These are phyloP conservation scores for Siphamia tubifer DNA, from an alignment of 2,113 vertebrate genomes.

Conservation along the genomic window DNA sequence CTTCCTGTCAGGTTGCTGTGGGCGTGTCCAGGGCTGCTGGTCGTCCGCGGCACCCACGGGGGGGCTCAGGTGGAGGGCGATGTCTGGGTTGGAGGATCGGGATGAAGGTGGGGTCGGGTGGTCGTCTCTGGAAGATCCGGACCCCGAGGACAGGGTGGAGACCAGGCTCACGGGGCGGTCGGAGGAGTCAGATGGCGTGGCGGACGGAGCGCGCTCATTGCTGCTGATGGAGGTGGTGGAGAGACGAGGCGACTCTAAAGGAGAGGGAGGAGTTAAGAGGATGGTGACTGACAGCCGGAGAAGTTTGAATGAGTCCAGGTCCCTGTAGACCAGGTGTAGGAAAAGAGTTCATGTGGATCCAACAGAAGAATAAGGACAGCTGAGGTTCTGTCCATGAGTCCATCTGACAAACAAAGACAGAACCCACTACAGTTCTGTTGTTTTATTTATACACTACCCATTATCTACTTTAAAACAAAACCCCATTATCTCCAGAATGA, in stretches of 20 bases:
- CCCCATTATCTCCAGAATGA: too few species aligned
- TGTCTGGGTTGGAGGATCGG: too few species aligned
- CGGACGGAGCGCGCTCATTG: constrained; percentile 79
- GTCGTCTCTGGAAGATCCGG: constrained; percentile 71
- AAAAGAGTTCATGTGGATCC: too few species aligned
- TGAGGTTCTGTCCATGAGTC: too few species aligned
- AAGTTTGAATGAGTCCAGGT: too few species aligned
- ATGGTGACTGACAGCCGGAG: background rate
- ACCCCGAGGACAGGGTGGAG: constrained; percentile 72
- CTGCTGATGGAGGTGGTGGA: constrained; percentile 70
- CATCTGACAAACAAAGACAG: too few species aligned
- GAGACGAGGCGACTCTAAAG: constrained; percentile 74
- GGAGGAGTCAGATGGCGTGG: constrained; percentile 62
- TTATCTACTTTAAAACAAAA: too few species aligned
- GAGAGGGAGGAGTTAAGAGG: background rate
- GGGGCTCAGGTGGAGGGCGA: constrained; percentile 18
- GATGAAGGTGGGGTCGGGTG: constrained; percentile 32
- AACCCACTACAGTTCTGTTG: too few species aligned
- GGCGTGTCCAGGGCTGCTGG: background rate
- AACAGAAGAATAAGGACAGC: too few species aligned
- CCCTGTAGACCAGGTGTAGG: too few species aligned
- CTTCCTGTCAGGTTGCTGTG: background rate
- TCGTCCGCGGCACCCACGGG: background rate
- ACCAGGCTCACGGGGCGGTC: constrained; percentile 72
- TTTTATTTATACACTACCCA: too few species aligned